Conservation (phyloP, 2,888 invertebrate genomes). For the Cosmorhoe ocellata region DNA sequence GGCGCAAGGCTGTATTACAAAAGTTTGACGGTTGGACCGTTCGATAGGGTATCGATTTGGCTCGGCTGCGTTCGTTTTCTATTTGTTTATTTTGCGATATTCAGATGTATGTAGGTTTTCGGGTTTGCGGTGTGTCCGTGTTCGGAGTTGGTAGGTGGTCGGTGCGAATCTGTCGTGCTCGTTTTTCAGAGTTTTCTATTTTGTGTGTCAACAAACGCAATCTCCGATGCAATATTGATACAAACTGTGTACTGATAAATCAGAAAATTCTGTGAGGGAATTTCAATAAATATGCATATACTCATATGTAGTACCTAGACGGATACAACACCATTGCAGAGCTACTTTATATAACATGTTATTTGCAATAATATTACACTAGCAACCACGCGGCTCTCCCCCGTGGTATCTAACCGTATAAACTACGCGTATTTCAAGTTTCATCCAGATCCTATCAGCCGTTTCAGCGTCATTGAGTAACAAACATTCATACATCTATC, state of each 20-base stretch:
- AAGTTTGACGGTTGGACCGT: conserved; percentile 70
- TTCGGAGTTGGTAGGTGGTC: conserved; percentile 59
- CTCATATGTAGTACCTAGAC: background rate
- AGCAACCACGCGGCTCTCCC: too few species aligned
- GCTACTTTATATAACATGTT: too few species aligned
- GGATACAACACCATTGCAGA: background rate
- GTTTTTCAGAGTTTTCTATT: conserved; percentile 57
- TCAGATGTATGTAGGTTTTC: conserved; percentile 75
- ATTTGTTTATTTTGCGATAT: conserved; percentile 68
- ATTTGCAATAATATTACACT: too few species aligned
- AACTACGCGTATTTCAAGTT: too few species aligned
- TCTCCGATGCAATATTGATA: conserved; percentile 29
- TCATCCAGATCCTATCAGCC: too few species aligned
- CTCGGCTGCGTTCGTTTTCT: conserved; percentile 56
- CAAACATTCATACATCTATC: too few species aligned
- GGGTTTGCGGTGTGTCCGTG: conserved; percentile 72
- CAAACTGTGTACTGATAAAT: conserved; percentile 9
- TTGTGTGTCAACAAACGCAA: conserved; percentile 47
- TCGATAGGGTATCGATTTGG: conserved; percentile 71
- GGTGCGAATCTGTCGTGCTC: conserved; percentile 45
- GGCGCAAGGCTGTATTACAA: conserved; percentile 59
- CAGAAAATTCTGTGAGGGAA: background rate
- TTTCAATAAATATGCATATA: background rate
- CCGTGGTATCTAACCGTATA: too few species aligned
- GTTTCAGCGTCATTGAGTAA: too few species aligned